Evolutionary conservation across 2,888 invertebrate species (phyloP), one percentile per base, ranked within the genome.

Genomic region (Archips crataeganus): DNA sequence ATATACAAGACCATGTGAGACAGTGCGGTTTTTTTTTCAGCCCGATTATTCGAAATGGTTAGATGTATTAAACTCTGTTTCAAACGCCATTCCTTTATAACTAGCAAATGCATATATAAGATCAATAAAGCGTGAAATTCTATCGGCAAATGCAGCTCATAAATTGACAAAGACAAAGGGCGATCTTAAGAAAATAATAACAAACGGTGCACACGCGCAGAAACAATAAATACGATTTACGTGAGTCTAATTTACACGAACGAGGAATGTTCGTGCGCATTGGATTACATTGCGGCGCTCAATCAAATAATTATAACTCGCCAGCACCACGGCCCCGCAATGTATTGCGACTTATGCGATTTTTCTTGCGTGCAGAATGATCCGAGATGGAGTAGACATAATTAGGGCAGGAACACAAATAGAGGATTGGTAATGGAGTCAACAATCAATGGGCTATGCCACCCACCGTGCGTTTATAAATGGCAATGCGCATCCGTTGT

Each of bases 381-480:
- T 51, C 42, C 54, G 39, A 59, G 62, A 61, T 61, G 68, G 57
- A 39, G 42, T 68, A 49, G 68, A 49, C 63, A 51, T 61, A 61
- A 74, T 74, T 65, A 74, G 74, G 65, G 45, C 64, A 74, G 70
- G 42, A 69, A 69, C 72, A 73, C 65, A 74, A 74, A 74, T 70
- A 74, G 63, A 73, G 76, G 71, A 74, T 76, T 70, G 77, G 76
- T 79, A 78, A 80, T 79, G 78, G 78, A 75, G 79, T 79, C 76
- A 76, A 78, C 78, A 79, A 80, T 84, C 78, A 78, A 80, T 83
- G 81, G 80, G 80, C 74, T 74, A 85, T 86, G 78, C 93, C 93
- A 90, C 93, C 91, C 93, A 91, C 90, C 79, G 74, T 69, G 78
- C 80, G 87, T 87, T 90, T 90, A 89, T 87, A 87, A 90, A 91